A percentile compares a stretch with the other conserved stretches of the same genome.
These are phyloP conservation scores for Haliclystus octoradiatus DNA, from an alignment of 30 jellyfish, hydroid and myxozoan genomes.

Conservation along the genomic window DNA sequence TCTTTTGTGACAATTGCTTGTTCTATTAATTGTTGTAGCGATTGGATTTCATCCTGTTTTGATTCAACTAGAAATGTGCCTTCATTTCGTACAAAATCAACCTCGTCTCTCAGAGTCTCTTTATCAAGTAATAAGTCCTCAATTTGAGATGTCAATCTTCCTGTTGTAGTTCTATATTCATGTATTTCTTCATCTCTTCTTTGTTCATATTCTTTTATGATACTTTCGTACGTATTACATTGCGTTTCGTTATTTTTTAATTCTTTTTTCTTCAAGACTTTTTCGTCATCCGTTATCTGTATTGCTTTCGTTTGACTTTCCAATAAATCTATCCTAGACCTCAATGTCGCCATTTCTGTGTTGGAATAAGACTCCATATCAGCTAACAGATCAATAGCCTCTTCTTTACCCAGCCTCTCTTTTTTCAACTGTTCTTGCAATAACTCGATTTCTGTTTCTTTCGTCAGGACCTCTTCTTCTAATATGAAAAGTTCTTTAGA, in stretches of 20 bases:
- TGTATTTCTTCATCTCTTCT: neutral
- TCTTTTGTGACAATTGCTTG: neutral
- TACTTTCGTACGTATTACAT: neutral
- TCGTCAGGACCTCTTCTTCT: neutral
- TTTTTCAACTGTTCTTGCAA: neutral
- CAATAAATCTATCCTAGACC: neutral
- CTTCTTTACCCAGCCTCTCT: neutral
- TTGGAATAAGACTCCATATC: neutral
- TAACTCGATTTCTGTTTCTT: neutral
- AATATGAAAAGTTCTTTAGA: neutral
- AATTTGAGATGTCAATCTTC: constrained; percentile 29
- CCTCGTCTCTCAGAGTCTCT: constrained; percentile 45
- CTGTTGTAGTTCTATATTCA: constrained; percentile 31
- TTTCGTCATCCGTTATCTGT: neutral
- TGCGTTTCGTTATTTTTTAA: neutral
- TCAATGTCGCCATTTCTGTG: neutral
- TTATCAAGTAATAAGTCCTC: constrained; percentile 23
- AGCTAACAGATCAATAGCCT: neutral
- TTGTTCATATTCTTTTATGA: neutral
- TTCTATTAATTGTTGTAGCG: neutral
- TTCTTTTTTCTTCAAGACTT: neutral
- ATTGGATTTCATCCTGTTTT: neutral
- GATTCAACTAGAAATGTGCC: neutral
- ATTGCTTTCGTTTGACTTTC: neutral
- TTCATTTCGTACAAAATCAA: constrained; percentile 26